Base-by-base conservation (phyloP, 2,113 vertebrate genomes). In the Limnothrissa miodon region DNA sequence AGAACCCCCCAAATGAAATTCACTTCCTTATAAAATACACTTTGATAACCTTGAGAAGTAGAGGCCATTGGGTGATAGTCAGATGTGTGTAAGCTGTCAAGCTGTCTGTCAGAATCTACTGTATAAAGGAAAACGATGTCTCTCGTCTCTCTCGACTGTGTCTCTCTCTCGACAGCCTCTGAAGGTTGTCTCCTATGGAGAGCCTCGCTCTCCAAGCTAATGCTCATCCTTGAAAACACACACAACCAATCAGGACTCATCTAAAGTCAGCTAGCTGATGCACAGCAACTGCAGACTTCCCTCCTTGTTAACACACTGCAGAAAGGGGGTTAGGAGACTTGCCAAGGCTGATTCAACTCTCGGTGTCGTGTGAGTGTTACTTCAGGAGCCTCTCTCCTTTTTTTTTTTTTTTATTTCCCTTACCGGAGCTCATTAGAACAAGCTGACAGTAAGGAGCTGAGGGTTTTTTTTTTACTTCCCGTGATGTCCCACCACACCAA, bases 331-430 rank as follows among this genome's bases (percentile, higher is more conserved):
- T 17, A 33, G 66, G 25, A 33, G 11, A 36, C 25, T 74, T 74
- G 66, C 66, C 66, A 62, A 62, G 59, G 59, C 23, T 74, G 15
- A 74, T 74, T 62, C 59, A 10, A 13, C 59, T 66, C 59, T 66
- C 33, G 29, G 29, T 36, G n/a, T 11, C 5, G 29, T 33, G 13
- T 74, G 29, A 1, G 11, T 36, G 10, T 4, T 1, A 36, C 25
- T 74, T 33, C 13, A 36, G 0, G 1, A 15, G 13, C 36, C 11
- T 39, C 66, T 39, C 15, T 36, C 15, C 36, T 33, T 7, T 25
- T 74, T 21, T 39, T 33, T 39, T 33, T 36, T 33, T 74, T 33
- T 7, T 25, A 17, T 15, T 21, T 36, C 15, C 4, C 36, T 29
- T 74, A 9, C 15, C 5, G 59, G 25, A 9, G 2, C 59, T 62